phyloP scores from a whole-genome alignment of 2,113 vertebrate species.

The Ibidorhyncha struthersii region DNA sequence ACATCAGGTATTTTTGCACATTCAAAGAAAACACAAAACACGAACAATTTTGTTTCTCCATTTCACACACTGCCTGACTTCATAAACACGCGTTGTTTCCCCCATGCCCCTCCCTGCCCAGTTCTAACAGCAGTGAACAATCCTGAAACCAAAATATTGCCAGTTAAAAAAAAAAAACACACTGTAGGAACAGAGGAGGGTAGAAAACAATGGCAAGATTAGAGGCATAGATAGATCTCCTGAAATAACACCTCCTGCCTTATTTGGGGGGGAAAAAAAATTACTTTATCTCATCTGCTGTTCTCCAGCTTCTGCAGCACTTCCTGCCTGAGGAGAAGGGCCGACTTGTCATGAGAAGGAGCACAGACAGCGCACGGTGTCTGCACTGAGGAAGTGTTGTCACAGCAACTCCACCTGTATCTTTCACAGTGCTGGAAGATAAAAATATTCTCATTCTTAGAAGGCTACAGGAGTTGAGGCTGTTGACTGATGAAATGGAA shows the following conservation, averaged over 20 bases:
- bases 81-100: not conserved
- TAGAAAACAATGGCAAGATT: not conserved
- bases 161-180: not conserved
- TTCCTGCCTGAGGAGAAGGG: not conserved
- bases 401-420: conserved; percentile 6
- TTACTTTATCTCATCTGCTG: not conserved
- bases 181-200: not conserved
- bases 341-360: not conserved
- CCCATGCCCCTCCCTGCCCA: fast-evolving
- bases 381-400: not conserved
- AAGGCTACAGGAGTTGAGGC: not conserved
- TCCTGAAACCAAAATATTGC: not conserved
- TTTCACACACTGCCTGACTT: not conserved
- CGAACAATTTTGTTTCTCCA: not conserved
- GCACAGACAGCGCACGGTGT: fast-evolving
- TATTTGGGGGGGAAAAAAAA: not conserved
- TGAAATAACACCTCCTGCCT: not conserved
- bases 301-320: not conserved
- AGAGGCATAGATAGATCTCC: not conserved
- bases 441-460: not conserved
- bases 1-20: not conserved
- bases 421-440: not conserved
- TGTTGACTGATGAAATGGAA: not conserved
- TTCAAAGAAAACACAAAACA: not conserved
- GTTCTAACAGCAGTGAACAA: not conserved